Evolutionary conservation across 2,113 vertebrate genomes (phyloP).

Genomic region (Pipa parva): DNA sequence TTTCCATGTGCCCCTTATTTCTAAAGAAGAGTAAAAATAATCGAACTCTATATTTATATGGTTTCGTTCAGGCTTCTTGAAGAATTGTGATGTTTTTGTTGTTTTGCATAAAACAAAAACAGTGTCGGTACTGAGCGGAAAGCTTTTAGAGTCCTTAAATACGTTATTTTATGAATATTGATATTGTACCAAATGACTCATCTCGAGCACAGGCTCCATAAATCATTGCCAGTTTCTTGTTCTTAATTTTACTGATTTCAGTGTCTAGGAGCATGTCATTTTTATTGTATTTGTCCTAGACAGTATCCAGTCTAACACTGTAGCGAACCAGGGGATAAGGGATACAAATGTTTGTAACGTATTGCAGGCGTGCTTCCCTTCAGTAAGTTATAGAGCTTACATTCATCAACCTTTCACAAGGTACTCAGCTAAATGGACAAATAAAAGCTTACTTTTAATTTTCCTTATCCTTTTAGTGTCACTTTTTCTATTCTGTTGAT

Average conservation of each 20-base stretch:
- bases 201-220: background rate
- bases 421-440: too few relatives aligned
- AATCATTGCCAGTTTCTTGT: background rate
- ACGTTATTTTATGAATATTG: constrained; percentile 59
- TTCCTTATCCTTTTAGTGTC: too few relatives aligned
- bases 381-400: too few relatives aligned
- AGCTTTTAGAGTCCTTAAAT: constrained; percentile 65
- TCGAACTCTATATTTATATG: constrained; percentile 79
- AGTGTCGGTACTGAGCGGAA: constrained; percentile 39
- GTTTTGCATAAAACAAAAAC: constrained; percentile 66
- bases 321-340: too few relatives aligned
- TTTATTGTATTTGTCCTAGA: too few relatives aligned
- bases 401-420: too few relatives aligned
- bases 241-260: background rate
- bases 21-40: constrained; percentile 69
- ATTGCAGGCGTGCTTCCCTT: too few relatives aligned
- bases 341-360: too few relatives aligned
- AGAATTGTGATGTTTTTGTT: constrained; percentile 75
- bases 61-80: constrained; percentile 76
- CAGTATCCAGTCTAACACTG: too few relatives aligned
- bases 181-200: background rate
- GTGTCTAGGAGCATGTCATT: background rate
- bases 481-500: too few relatives aligned
- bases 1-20: constrained; percentile 80
- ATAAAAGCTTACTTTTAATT: too few relatives aligned